These are phyloP conservation scores for Falco concolor DNA, from an alignment of 2,797 vertebrate species.

Conservation along the genomic window DNA sequence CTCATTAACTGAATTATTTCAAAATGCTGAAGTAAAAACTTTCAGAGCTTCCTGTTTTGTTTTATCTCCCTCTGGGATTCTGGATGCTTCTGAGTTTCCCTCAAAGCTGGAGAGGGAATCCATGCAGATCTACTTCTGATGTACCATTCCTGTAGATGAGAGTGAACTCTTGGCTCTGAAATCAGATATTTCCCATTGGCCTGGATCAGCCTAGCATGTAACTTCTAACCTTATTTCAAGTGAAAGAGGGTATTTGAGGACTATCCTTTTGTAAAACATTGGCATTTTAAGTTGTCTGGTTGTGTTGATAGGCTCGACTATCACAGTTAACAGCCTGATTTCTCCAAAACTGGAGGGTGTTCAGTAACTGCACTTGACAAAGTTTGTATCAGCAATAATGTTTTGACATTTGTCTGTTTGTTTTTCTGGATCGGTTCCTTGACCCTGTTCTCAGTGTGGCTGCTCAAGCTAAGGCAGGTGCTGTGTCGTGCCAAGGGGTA, in stretches of 20 bases:
- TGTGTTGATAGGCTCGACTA: background rate
- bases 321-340: background rate
- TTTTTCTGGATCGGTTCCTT: background rate
- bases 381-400: background rate
- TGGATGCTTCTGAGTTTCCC: background rate
- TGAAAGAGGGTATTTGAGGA: background rate
- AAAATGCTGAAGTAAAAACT: background rate
- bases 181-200: background rate
- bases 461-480: slow-evolving; percentile 11
- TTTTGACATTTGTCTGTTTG: background rate
- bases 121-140: background rate
- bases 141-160: background rate
- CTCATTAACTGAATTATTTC: background rate
- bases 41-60: background rate
- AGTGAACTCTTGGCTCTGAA: background rate
- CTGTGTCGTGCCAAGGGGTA: background rate
- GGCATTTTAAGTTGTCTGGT: background rate
- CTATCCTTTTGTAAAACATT: background rate
- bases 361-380: background rate
- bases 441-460: background rate
- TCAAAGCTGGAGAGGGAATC: background rate
- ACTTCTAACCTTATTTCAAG: background rate
- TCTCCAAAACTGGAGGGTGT: background rate
- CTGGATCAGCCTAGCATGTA: background rate
- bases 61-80: background rate